Conservation (phyloP, 2,888 invertebrate species). For the Pachydiplax longipennis region DNA sequence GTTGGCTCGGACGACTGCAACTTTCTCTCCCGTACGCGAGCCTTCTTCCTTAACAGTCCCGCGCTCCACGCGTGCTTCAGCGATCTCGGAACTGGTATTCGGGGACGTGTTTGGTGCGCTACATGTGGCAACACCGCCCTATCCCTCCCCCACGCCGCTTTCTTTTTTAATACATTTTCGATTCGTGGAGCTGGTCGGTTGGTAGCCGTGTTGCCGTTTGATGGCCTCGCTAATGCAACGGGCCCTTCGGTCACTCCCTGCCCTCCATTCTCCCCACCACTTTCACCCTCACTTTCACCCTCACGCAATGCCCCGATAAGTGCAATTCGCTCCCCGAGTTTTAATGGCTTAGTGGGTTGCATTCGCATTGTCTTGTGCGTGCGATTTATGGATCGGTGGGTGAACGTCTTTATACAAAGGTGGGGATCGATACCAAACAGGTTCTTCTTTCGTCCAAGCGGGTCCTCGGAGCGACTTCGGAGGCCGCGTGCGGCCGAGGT, state of each 20-base stretch:
- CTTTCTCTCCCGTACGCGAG: constrained; percentile 30
- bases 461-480: too few species aligned
- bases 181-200: background rate
- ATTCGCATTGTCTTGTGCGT: too few species aligned
- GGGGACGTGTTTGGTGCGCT: background rate
- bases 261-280: background rate
- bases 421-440: too few species aligned
- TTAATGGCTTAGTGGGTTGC: too few species aligned
- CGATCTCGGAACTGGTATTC: constrained; percentile 40
- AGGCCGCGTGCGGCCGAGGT: too few species aligned
- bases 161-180: background rate
- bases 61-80: constrained; percentile 20
- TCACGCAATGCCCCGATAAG: too few species aligned
- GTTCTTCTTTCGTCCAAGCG: too few species aligned
- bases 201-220: background rate
- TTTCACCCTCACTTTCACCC: background rate
- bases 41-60: constrained; percentile 15
- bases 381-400: too few species aligned
- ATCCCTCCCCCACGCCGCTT: background rate
- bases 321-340: too few species aligned
- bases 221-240: background rate
- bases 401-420: too few species aligned
- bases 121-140: background rate
- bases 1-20: background rate
- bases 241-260: background rate